Evolutionary conservation across 2,113 vertebrate species (phyloP), one percentile per base, ranked within the genome.

Genomic region (Microcebus ravelobensis): DNA sequence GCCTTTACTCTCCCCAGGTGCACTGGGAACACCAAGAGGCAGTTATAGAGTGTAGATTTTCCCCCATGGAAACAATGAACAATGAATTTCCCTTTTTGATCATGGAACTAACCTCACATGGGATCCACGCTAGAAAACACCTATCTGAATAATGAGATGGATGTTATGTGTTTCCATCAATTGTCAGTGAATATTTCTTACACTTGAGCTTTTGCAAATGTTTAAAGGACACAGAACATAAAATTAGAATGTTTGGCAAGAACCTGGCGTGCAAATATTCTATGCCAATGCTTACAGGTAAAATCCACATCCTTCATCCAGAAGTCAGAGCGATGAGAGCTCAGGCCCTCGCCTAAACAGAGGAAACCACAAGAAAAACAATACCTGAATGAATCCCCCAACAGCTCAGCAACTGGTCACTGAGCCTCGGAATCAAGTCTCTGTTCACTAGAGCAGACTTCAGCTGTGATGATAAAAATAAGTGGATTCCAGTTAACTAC

Each of bases 321-420:
- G 42, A 70, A 82, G 42, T 29, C 11, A 73, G 31, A 89, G 31
- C 2, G 1, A 23, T 27, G 2, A 45, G 12, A 29, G 10, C 6
- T 63, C 39, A 55, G 18, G 20, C 6, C 34, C 25, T 20, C 1
- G 5, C 8, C 67, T 55, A 77, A 42, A 68, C 76, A 11, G 39
- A 48, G 48, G 39, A 81, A 70, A 59, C 1, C 4, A 25, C 2
- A 67, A 63, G 4, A 74, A 52, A 65, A 70, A 21, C n/a, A 5
- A 2, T 20, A 11, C 1, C n/a, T 27, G 5, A 67, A 29, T 11
- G 29, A 48, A 45, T 23, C 2, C 3, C 5, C 11, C 10, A 13
- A 31, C 13, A 5, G 6, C 5, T 48, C 50, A n/a, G 39, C 2
- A 6, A 20, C 10, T 15, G 17, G 31, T 39, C 77, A 45, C 23